A percentile compares a stretch with the other conserved stretches of the same genome.
Evolutionary conservation across 2,113 vertebrate species (phyloP).

Genomic region (Oenanthe oenanthe): DNA sequence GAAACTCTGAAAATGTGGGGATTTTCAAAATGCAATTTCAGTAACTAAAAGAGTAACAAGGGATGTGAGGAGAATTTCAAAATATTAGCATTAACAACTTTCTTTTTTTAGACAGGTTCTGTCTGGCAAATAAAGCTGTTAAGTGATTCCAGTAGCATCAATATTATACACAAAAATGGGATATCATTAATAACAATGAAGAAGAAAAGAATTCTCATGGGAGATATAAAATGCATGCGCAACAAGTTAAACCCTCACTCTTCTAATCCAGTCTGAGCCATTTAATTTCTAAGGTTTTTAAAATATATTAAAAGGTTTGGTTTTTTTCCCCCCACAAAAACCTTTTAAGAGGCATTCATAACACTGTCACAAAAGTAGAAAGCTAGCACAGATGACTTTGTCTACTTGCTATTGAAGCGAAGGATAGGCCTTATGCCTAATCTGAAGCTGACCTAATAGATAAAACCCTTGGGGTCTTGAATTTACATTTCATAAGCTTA

Average conservation of each 20-base stretch:
- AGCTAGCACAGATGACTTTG: not conserved
- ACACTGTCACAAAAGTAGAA: not conserved
- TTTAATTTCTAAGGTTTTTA: slow-evolving; percentile 11
- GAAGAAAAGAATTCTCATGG: slow-evolving; percentile 27
- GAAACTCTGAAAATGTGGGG: slow-evolving; percentile 4
- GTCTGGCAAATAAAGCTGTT: slow-evolving; percentile 34
- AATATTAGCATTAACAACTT: slow-evolving; percentile 32
- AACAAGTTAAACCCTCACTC: slow-evolving; percentile 28
- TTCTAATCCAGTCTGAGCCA: slow-evolving; percentile 11
- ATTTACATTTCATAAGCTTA: slow-evolving; percentile 63
- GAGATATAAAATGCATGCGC: not conserved
- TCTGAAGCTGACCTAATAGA: slow-evolving; percentile 22
- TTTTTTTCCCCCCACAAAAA: not conserved
- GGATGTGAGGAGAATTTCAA: slow-evolving; percentile 52
- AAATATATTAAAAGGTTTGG: slow-evolving; percentile 19
- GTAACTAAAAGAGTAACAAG: not conserved
- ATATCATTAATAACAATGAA: slow-evolving; percentile 40
- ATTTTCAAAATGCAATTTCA: slow-evolving; percentile 44
- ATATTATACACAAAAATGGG: slow-evolving; percentile 50
- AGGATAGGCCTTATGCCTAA: not conserved
- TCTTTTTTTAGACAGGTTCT: slow-evolving; percentile 21
- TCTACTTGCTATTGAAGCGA: not conserved
- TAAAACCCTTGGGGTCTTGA: slow-evolving; percentile 3
- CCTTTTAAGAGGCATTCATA: slow-evolving; percentile 25
- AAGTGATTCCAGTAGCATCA: slow-evolving; percentile 38